phyloP scores from a whole-genome alignment of 2,113 vertebrate species.

The Orientallactaga bullata region DNA sequence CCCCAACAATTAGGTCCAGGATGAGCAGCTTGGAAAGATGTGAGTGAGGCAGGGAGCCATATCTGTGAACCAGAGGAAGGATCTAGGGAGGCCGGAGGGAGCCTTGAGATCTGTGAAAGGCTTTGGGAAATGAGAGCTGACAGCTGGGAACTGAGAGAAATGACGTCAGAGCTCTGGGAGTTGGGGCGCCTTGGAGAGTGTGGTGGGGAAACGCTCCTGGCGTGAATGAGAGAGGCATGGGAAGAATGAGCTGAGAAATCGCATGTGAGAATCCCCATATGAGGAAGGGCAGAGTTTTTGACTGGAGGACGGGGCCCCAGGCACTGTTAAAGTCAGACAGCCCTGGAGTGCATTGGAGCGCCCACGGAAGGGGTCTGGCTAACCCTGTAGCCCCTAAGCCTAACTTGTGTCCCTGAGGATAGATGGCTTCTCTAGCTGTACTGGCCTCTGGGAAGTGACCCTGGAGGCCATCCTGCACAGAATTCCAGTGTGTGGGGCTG shows the following conservation, averaged over 20 bases:
- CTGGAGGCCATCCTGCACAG: too few species aligned
- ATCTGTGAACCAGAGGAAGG: neutral
- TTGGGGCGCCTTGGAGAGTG: neutral
- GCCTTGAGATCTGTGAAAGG: neutral
- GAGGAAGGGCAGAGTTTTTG: neutral
- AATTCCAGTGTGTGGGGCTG: too few species aligned
- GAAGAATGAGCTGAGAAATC: neutral
- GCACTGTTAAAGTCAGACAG: too few species aligned
- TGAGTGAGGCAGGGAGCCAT: neutral
- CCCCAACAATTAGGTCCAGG: neutral
- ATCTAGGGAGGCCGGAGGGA: neutral
- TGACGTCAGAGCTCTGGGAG: neutral
- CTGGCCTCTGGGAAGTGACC: too few species aligned
- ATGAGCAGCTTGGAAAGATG: neutral
- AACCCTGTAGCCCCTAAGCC: too few species aligned
- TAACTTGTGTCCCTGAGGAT: too few species aligned
- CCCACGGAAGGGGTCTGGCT: too few species aligned
- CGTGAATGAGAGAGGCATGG: neutral
- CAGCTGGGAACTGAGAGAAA: neutral
- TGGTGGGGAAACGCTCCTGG: neutral
- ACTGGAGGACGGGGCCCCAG: too few species aligned
- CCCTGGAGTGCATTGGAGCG: too few species aligned
- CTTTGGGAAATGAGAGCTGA: neutral
- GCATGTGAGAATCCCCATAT: neutral
- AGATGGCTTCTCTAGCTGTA: too few species aligned